Base-by-base conservation (phyloP, 1,140 invertebrate genomes). In the Drosophila auraria region DNA sequence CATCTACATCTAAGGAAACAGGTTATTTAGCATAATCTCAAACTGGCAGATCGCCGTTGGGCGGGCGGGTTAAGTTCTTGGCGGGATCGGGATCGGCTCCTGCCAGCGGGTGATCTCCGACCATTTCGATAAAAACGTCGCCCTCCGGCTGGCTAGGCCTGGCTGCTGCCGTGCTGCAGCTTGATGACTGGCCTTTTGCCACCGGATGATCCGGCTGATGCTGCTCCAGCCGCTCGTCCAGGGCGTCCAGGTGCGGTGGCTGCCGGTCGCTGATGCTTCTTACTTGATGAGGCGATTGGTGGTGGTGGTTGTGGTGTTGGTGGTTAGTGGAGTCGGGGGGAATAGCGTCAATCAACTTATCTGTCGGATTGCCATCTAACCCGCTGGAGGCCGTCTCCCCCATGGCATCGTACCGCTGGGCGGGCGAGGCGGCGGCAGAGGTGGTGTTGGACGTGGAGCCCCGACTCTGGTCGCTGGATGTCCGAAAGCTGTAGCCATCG, bases 401-500 rank as follows among this genome's bases (percentile, higher is more conserved):
- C 97, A 98, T 98, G 79, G 97, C 97, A 94, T 97, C 95, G 95
- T 98, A 98, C 86, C 83, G 92, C 94, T 95, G 83, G 93, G 91
- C 87, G 33, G 59, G 49, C 11, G 54, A 47, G 93, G 93, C 83
- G 20, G 42, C 20, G 14, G 53, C 36, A 5, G 20, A n/a, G 20
- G 8, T 40, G 36, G 5, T 11, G 36, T 38, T 23, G 36, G 36
- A 14, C 11, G 11, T 14, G 9, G 49, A n/a, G 15, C 49, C 53
- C 23, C 84, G 96, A 92, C 96, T 95, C 78, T 95, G 95, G 68
- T 97, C 95, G 92, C 96, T 96, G 78, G 97, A 95, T 92, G 97
- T 96, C 76, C 97, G 96, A 95, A 95, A 98, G 93, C 95, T 95
- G 93, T 97, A 95, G 94, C 97, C 97, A 94, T 98, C 97, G 92